Base-by-base conservation (phyloP, 2,888 invertebrate genomes). In the Abrostola triplasia region DNA sequence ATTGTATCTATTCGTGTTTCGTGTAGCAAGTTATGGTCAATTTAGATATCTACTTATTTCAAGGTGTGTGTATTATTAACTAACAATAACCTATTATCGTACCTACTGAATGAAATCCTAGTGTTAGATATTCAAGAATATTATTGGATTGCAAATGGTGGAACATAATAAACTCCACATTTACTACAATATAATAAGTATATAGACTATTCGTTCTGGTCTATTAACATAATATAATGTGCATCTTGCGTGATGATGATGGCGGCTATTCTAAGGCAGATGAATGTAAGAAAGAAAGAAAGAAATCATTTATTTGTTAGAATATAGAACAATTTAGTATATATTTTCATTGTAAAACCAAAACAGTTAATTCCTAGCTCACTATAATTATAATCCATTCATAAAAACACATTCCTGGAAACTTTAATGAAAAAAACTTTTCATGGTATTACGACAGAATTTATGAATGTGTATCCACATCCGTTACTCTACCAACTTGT, bases 51-150 rank as follows among this genome's bases (percentile, higher is more conserved):
- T 24, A 24, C 4, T 24, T 24, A 24, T 24, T 24, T 24, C 24
- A 24, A 24, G 24, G 24, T 24, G 24, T 24, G 24, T 24, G 24
- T 24, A 24, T 24, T 24, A 24, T 44, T 13, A 8, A 13, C 12
- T 7, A 68, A 71, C 72, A 72, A 72, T 72, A 48, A 50, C 55
- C 64, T 49, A 71, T 71, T 68, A 72, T 57, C 55, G 66, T 66
- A 50, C 47, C 35, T 36, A 35, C 37, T 67, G 47, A 68, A 68
- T 72, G 68, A 55, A 64, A 57, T 58, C 40, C 37, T 59, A 56
- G 53, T 42, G 5, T 62, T 66, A 59, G 51, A 54, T 58, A 56
- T 41, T 68, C 59, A 49, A 64, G 51, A 64, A 67, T 62, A 59
- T 66, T 57, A 65, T 66, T 60, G 59, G 52, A 49, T 56, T 59